Conservation (phyloP, 2,797 vertebrate genomes). For the Sebastes goodei region DNA sequence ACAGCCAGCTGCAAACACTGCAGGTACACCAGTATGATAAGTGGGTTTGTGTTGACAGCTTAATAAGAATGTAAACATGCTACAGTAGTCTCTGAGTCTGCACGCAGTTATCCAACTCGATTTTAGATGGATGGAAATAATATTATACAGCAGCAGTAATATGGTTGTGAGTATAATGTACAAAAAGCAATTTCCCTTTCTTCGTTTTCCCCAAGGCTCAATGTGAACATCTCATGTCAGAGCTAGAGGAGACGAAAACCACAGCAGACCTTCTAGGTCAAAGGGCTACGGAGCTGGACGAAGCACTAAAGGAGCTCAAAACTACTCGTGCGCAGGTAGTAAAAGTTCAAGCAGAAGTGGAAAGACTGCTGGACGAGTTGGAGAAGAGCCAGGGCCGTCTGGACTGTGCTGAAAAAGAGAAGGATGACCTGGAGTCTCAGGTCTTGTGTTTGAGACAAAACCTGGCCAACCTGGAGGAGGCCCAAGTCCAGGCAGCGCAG, state of each 20-base stretch:
- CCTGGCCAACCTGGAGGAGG: slow-evolving; percentile 73
- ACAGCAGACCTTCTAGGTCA: slow-evolving; percentile 70
- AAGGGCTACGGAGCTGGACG: slow-evolving; percentile 66
- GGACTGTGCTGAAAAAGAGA: slow-evolving; percentile 71
- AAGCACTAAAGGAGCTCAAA: slow-evolving; percentile 54
- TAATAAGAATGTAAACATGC: background rate
- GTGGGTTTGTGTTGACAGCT: background rate
- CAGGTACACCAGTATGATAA: slow-evolving; percentile 52
- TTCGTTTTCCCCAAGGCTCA: slow-evolving; percentile 60
- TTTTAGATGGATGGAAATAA: background rate
- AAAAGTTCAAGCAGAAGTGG: slow-evolving; percentile 65
- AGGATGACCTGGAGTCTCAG: slow-evolving; percentile 73
- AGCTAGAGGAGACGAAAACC: slow-evolving; percentile 75
- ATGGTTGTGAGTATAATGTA: background rate
- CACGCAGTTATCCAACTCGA: background rate
- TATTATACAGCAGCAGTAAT: background rate
- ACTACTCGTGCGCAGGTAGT: slow-evolving; percentile 53
- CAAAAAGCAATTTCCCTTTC: background rate
- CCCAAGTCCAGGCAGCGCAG: slow-evolving; percentile 55
- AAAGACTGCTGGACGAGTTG: slow-evolving; percentile 74
- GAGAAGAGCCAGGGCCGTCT: slow-evolving; percentile 59
- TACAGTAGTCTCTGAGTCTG: background rate
- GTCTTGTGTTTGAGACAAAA: slow-evolving; percentile 72
- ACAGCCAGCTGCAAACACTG: slow-evolving; percentile 63
- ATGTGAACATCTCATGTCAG: slow-evolving; percentile 67